Conservation (phyloP, 2,888 invertebrate species). For the Aradus depressus region DNA sequence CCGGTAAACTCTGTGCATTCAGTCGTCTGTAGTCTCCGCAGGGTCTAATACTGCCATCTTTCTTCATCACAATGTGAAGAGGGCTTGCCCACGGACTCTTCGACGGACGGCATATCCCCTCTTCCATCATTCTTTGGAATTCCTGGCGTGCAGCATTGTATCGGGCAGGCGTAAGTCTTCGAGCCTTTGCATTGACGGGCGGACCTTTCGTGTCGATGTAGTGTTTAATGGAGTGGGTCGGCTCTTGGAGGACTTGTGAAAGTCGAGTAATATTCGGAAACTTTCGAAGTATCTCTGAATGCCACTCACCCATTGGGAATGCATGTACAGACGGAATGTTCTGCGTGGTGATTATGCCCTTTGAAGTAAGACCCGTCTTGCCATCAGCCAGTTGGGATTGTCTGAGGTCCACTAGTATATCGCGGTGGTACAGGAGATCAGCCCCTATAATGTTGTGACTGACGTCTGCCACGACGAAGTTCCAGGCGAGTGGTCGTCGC, state of each 20-base stretch:
- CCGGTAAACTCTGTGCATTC: conserved; percentile 32
- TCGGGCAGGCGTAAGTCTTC: conserved; percentile 23
- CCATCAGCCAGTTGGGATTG: neutral
- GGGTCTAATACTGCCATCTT: conserved; percentile 32
- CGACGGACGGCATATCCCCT: conserved; percentile 37
- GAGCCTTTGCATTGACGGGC: conserved; percentile 35
- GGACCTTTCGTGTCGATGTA: conserved; percentile 13
- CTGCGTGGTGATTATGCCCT: neutral
- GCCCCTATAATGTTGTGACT: conserved; percentile 8
- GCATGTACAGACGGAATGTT: neutral
- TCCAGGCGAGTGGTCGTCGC: neutral
- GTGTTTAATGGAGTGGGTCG: conserved; percentile 8
- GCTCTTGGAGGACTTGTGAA: neutral
- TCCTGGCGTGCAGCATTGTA: conserved; percentile 34
- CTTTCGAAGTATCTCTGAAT: neutral
- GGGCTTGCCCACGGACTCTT: conserved; percentile 37
- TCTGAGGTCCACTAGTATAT: conserved; percentile 12
- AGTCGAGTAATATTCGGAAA: conserved; percentile 5
- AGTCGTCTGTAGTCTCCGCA: conserved; percentile 33
- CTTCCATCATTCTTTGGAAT: conserved; percentile 34
- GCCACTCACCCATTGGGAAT: neutral
- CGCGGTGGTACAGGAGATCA: conserved; percentile 2
- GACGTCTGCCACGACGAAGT: conserved; percentile 9
- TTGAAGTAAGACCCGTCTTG: too few relatives aligned
- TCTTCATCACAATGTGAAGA: conserved; percentile 33